These are phyloP conservation scores for Entomyzon cyanotis DNA, from an alignment of 2,113 vertebrate species.

Conservation along the genomic window DNA sequence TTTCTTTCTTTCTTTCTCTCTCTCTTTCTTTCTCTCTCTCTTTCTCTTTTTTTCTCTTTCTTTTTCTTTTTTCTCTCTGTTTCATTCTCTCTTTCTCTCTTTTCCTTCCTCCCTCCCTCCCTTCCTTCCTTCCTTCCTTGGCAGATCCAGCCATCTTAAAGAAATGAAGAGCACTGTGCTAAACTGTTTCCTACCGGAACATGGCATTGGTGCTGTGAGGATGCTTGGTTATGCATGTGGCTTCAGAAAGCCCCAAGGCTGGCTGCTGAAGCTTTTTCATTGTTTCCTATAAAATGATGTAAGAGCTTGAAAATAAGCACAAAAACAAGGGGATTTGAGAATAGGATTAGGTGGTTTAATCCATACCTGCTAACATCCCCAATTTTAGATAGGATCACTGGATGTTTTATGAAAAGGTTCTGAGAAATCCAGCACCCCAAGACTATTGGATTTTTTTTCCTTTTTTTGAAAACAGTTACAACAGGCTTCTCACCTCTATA, in stretches of 20 bases:
- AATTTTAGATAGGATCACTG: background rate
- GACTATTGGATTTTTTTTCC: background rate
- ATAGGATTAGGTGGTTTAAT: background rate
- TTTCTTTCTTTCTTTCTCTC: background rate
- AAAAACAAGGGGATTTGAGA: background rate
- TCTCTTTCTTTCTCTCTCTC: background rate
- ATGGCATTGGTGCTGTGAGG: background rate
- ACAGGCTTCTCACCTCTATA: background rate
- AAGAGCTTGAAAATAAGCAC: background rate
- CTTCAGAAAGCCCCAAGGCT: background rate
- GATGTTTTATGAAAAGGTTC: background rate
- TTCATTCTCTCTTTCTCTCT: background rate
- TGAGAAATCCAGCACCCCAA: background rate
- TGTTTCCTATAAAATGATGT: conserved; percentile 6
- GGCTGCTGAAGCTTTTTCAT: background rate
- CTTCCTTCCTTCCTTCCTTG: background rate
- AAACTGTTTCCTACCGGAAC: background rate
- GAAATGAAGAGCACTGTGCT: background rate
- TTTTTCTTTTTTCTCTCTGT: rapidly evolving
- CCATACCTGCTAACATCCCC: background rate
- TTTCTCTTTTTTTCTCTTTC: background rate
- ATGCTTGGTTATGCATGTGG: background rate
- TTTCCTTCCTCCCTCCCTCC: background rate
- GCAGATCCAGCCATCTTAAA: background rate
- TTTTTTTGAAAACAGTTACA: background rate